Percentiles rank a stretch among this genome's conserved stretches.
Evolutionary conservation across 2,797 vertebrate species (phyloP).

Genomic region (Capromys pilorides): DNA sequence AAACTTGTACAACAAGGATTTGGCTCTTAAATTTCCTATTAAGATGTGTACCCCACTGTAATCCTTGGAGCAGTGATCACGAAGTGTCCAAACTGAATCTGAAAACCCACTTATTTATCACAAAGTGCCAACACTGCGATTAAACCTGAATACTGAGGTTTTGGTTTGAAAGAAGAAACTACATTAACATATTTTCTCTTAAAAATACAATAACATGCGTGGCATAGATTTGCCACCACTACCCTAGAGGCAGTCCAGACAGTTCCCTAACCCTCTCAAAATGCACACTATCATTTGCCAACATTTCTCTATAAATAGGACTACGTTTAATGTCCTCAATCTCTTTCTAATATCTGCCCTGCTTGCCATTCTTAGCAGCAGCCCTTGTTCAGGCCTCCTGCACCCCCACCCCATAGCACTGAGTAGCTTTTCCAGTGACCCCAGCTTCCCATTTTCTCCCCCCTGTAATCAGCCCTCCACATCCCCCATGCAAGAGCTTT

Average conservation of each 20-base stretch:
- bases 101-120: background rate
- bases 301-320: slow-evolving; percentile 50
- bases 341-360: slow-evolving; percentile 15
- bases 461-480: slow-evolving; percentile 64
- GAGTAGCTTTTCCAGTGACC: background rate
- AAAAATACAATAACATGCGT: background rate
- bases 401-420: background rate
- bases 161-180: background rate
- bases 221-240: background rate
- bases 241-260: background rate
- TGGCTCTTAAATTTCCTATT: slow-evolving; percentile 5
- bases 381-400: background rate
- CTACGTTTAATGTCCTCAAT: slow-evolving; percentile 24
- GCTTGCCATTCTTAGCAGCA: slow-evolving; percentile 16
- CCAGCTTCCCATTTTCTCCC: slow-evolving; percentile 12
- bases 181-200: background rate
- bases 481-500: slow-evolving; percentile 62
- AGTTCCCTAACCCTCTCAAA: slow-evolving; percentile 34
- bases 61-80: background rate
- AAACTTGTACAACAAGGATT: background rate
- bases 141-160: background rate
- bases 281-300: slow-evolving; percentile 29
- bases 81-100: background rate
- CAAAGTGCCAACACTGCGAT: background rate
- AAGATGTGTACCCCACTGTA: background rate